Evolutionary conservation across 2,888 invertebrate species (phyloP), one percentile per base, ranked within the genome.

Genomic region (Ennomos quercinarius): DNA sequence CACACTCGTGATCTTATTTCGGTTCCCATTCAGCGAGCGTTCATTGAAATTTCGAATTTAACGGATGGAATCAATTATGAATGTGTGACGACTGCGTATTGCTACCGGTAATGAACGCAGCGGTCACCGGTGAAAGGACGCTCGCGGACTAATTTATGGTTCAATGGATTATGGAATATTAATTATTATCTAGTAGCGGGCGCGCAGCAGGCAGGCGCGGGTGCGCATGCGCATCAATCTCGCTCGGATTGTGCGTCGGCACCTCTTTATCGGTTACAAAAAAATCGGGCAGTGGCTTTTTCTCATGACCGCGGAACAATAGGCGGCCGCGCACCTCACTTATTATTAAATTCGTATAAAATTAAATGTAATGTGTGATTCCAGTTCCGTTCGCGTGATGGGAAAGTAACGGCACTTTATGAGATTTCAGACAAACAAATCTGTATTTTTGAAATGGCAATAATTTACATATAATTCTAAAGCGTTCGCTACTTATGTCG

Each of bases 331-430:
- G 84, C 88, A 86, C 84, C 87, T 86, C 84, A 84, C 87, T 91
- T 82, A 88, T 90, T 91, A 92, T 92, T 92, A 92, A 92, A 92
- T 91, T 91, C 91, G 89, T 89, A 91, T 92, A 90, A 91, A 91
- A 91, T 91, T 89, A 88, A 91, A 87, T 86, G 79, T 91, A 91
- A 91, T 91, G 89, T 92, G 90, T 91, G 91, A 91, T 87, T 89
- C 80, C 81, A 81, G 88, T 88, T 90, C 87, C 89, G 89, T 86
- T 86, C 83, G 86, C 84, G 87, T 83, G 89, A 85, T 91, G 91
- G 89, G 91, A 90, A 89, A 72, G 66, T 84, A 86, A 86, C 87
- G 81, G 89, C 87, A 80, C 74, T 80, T 81, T 84, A 80, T 81
- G 77, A 76, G 76, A 74, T 77, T 75, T 71, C 70, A 70, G 69